These are phyloP conservation scores for Mamestra configurata DNA, from an alignment of 1,140 invertebrate species.

Conservation along the genomic window DNA sequence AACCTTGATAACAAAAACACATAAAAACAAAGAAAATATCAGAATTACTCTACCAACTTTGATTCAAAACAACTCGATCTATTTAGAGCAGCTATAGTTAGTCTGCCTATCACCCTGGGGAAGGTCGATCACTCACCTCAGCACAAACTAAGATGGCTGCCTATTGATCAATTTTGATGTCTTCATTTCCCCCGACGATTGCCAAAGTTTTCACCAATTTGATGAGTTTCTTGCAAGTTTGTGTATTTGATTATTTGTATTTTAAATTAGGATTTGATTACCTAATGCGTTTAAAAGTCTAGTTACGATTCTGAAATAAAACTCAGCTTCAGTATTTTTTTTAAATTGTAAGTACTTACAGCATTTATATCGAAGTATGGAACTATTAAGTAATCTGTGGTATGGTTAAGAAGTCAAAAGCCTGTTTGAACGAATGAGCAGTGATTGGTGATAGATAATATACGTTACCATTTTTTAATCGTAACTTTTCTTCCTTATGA, in stretches of 20 bases:
- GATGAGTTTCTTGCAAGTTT: neutral
- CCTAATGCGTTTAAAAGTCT: no score
- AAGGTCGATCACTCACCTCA: conserved; percentile 21
- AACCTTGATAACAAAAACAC: neutral
- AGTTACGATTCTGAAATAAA: no score
- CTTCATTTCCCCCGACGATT: conserved; percentile 6
- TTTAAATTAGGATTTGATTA: neutral
- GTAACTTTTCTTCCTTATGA: no score
- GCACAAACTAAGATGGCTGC: conserved; percentile 20
- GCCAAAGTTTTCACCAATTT: conserved; percentile 26
- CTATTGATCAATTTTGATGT: conserved; percentile 24
- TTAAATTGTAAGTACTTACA: no score
- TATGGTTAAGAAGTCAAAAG: no score
- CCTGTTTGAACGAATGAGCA: no score
- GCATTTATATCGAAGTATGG: no score
- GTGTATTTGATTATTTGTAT: neutral
- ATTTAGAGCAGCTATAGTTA: neutral
- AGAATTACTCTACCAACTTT: no score
- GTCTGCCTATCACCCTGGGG: neutral
- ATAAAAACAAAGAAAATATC: neutral
- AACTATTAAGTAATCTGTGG: no score
- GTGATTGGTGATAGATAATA: no score
- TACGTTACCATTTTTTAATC: no score
- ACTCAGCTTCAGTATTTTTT: no score
- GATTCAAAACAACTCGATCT: neutral